These are phyloP conservation scores for Drosophila rufa DNA, from an alignment of 1,140 invertebrate genomes.

Conservation along the genomic window DNA sequence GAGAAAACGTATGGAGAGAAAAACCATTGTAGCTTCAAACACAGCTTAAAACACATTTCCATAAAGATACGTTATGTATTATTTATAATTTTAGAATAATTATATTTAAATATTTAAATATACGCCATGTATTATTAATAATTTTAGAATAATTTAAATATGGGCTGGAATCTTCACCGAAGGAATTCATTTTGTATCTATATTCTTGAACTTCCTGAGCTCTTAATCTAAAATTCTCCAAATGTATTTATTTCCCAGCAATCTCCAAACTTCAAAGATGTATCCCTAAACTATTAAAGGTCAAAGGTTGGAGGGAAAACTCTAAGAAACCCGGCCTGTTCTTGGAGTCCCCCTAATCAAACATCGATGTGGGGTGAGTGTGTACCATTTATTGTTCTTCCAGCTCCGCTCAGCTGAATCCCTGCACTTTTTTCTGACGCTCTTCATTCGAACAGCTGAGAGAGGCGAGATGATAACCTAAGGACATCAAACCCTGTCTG, in stretches of 20 bases:
- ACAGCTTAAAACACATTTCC: not conserved
- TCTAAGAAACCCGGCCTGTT: not conserved
- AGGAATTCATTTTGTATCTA: no score
- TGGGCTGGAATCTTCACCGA: not conserved
- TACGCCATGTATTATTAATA: no score
- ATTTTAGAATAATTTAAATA: not conserved
- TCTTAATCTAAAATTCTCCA: no score
- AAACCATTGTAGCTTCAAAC: no score
- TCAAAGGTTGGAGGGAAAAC: slow-evolving; percentile 8
- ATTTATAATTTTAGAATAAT: no score
- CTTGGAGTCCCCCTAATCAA: not conserved
- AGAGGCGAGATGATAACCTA: slow-evolving; percentile 17
- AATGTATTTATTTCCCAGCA: not conserved
- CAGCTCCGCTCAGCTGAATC: slow-evolving; percentile 6
- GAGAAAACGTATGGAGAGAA: not conserved
- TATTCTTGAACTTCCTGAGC: no score
- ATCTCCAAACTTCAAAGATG: not conserved
- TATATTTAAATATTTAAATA: no score
- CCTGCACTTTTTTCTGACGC: slow-evolving; percentile 6
- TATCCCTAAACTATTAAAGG: not conserved
- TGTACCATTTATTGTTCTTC: slow-evolving; percentile 6
- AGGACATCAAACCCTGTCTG: slow-evolving; percentile 42
- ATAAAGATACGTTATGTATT: not conserved
- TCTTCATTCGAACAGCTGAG: slow-evolving; percentile 38
- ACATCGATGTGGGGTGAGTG: slow-evolving; percentile 6